Evolutionary conservation across 2,113 vertebrate genomes (phyloP).

Genomic region (Tamias sibiricus): DNA sequence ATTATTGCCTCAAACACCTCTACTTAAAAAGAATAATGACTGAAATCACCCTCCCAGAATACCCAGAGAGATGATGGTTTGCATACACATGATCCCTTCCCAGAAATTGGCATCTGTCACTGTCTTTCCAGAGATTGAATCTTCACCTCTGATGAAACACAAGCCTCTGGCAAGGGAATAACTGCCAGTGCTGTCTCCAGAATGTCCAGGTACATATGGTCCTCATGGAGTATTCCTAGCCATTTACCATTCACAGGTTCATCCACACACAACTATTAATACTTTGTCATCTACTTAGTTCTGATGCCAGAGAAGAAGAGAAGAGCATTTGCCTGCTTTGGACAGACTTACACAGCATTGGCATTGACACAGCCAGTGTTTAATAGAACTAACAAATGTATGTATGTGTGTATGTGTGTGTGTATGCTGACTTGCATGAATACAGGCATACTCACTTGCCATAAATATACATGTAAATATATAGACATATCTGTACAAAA

Average conservation of each 20-base stretch:
- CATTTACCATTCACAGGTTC: not conserved
- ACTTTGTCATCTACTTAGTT: not conserved
- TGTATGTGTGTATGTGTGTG: not conserved
- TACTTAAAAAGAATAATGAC: conserved; percentile 18
- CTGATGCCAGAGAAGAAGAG: conserved; percentile 3
- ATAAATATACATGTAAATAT: not conserved
- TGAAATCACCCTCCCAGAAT: conserved; percentile 16
- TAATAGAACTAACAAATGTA: not conserved
- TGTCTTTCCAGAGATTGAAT: conserved; percentile 43
- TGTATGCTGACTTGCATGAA: not conserved
- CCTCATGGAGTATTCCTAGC: not conserved
- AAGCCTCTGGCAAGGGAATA: conserved; percentile 46
- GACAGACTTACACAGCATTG: not conserved
- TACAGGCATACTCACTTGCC: not conserved
- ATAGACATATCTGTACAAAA: not conserved
- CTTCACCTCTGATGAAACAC: conserved; percentile 22
- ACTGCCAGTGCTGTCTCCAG: conserved; percentile 14
- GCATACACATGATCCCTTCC: not conserved
- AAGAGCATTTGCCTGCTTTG: not conserved
- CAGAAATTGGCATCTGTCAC: conserved; percentile 67
- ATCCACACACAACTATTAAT: not conserved
- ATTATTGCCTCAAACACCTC: not conserved
- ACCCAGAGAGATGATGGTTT: not conserved
- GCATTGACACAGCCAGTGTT: not conserved
- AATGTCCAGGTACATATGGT: not conserved